These are phyloP conservation scores for Rhinoraja longicauda DNA, from an alignment of 2,797 vertebrate genomes.

Conservation along the genomic window DNA sequence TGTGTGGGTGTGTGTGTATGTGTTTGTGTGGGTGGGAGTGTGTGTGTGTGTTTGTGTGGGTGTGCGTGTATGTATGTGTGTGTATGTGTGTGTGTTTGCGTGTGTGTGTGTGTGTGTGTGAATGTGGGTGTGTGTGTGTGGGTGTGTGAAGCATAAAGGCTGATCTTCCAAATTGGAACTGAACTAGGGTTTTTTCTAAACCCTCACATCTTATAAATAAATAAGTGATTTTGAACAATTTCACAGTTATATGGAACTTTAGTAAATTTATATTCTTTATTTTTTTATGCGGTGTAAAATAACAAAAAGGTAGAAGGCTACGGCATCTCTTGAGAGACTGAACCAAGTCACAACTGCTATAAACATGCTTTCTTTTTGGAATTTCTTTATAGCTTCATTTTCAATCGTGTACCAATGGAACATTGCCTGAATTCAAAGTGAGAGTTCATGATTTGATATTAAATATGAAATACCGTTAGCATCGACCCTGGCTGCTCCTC, in stretches of 20 bases:
- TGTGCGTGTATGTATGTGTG: too few species aligned
- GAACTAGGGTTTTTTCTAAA: neutral
- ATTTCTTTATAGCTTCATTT: neutral
- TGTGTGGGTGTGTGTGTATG: too few species aligned
- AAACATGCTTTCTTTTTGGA: neutral
- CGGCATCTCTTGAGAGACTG: neutral
- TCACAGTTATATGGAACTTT: neutral
- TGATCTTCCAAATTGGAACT: neutral
- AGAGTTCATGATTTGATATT: neutral
- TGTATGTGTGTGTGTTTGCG: too few species aligned
- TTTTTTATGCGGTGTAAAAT: constrained; percentile 4
- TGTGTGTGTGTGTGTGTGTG: too few species aligned
- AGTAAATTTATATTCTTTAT: constrained; percentile 9
- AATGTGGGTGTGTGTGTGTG: too few species aligned
- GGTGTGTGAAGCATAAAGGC: neutral
- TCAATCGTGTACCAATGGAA: neutral
- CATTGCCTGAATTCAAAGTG: neutral
- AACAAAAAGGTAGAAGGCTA: neutral
- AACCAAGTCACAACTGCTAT: neutral
- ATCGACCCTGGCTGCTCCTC: neutral
- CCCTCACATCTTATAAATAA: neutral
- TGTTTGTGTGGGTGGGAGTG: too few species aligned
- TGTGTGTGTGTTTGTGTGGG: too few species aligned
- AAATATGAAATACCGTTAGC: neutral
- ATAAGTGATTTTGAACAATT: neutral